Percentiles rank a stretch among this genome's conserved stretches.
These are phyloP conservation scores for Alca torda DNA, from an alignment of 2,797 vertebrate genomes.

Conservation along the genomic window DNA sequence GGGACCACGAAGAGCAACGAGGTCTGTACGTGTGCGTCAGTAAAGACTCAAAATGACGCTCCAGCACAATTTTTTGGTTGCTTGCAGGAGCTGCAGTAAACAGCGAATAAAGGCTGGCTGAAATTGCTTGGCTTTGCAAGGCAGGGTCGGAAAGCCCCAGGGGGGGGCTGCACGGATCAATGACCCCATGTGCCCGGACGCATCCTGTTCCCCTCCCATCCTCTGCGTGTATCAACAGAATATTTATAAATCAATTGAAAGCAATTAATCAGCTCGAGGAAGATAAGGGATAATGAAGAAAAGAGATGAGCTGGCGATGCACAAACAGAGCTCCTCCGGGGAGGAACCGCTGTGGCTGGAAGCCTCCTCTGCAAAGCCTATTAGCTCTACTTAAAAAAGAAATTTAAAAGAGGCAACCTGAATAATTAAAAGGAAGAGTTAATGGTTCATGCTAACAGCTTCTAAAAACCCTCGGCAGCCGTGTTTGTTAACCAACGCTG, in stretches of 20 bases:
- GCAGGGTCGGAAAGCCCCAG: background rate
- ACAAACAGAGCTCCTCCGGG: background rate
- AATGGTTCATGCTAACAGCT: conserved; percentile 42
- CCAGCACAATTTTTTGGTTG: background rate
- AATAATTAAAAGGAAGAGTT: conserved; percentile 64
- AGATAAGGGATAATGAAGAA: conserved; percentile 43
- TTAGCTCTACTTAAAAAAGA: conserved; percentile 56
- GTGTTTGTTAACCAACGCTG: background rate
- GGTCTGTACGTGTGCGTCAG: rapidly evolving
- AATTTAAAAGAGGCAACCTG: conserved; percentile 47
- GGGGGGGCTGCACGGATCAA: background rate
- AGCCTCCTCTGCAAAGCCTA: conserved; percentile 48
- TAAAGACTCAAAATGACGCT: background rate
- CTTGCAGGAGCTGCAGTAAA: background rate
- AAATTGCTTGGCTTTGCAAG: background rate
- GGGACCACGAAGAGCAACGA: background rate
- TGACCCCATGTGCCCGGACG: background rate
- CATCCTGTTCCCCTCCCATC: background rate
- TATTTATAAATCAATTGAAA: conserved; percentile 65
- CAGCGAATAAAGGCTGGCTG: background rate
- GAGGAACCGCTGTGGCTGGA: conserved; percentile 38
- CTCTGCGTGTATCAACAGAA: background rate
- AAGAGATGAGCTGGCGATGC: conserved; percentile 36
- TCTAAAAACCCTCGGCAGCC: background rate
- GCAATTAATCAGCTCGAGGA: conserved; percentile 62